Conservation (phyloP, 2,888 invertebrate species). For the Eristalis arbustorum region DNA sequence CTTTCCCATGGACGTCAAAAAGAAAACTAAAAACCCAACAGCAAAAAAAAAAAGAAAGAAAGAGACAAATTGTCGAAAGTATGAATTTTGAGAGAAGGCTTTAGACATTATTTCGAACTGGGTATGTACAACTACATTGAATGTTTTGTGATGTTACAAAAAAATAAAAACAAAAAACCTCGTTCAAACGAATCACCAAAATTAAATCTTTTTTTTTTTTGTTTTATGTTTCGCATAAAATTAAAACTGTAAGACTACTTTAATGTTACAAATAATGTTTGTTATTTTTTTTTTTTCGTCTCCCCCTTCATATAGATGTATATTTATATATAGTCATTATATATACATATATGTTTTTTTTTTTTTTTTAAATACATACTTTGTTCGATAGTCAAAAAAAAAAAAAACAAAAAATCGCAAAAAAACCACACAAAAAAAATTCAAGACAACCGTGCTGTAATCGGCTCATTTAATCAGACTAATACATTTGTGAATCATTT, state of each 20-base stretch:
- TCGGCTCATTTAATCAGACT: slow-evolving; percentile 30
- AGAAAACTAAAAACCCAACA: slow-evolving; percentile 4
- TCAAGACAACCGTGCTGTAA: background rate
- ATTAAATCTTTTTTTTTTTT: slow-evolving; percentile 51
- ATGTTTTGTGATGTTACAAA: slow-evolving; percentile 60
- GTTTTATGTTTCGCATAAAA: slow-evolving; percentile 25
- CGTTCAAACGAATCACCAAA: slow-evolving; percentile 52
- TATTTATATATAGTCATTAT: slow-evolving; percentile 32
- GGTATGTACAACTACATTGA: slow-evolving; percentile 67
- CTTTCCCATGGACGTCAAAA: background rate
- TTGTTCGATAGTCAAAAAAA: slow-evolving; percentile 53
- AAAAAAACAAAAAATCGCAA: slow-evolving; percentile 1
- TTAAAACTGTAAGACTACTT: slow-evolving; percentile 35
- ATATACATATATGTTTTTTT: slow-evolving; percentile 47
- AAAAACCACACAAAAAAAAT: background rate
- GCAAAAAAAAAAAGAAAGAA: slow-evolving; percentile 12
- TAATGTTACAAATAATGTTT: slow-evolving; percentile 30
- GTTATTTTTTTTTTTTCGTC: slow-evolving; percentile 18
- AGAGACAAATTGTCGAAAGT: slow-evolving; percentile 2
- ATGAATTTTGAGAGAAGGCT: slow-evolving; percentile 24
- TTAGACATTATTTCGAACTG: slow-evolving; percentile 48
- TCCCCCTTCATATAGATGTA: slow-evolving; percentile 3
- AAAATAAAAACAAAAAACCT: slow-evolving; percentile 16
- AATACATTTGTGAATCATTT: slow-evolving; percentile 46
- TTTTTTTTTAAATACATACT: slow-evolving; percentile 61